These are phyloP conservation scores for Eptatretus burgeri DNA, from an alignment of 2,113 vertebrate genomes.

Conservation along the genomic window DNA sequence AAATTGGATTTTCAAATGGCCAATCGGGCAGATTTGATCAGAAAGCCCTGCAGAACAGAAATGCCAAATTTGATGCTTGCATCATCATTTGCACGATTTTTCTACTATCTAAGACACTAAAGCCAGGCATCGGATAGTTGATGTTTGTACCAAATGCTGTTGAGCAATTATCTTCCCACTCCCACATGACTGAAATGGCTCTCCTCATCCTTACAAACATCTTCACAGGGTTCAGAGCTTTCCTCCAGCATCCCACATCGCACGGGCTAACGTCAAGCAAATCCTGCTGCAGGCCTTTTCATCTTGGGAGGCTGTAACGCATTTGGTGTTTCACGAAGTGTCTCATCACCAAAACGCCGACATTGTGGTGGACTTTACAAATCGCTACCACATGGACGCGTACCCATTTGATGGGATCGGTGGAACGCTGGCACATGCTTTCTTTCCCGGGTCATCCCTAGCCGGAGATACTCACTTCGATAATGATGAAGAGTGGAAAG, in stretches of 20 bases:
- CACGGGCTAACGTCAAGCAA: neutral
- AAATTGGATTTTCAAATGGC: too few relatives aligned
- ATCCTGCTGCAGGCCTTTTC: constrained; percentile 1
- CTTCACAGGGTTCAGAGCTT: neutral
- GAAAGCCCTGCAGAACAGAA: too few relatives aligned
- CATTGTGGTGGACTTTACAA: constrained; percentile 29
- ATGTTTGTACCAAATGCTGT: too few relatives aligned
- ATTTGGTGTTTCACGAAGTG: constrained; percentile 13
- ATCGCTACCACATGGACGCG: constrained; percentile 30
- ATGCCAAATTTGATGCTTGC: too few relatives aligned
- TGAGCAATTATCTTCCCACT: too few relatives aligned
- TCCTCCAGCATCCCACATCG: neutral
- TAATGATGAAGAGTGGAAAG: constrained; percentile 35
- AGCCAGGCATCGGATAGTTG: too few relatives aligned
- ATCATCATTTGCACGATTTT: too few relatives aligned
- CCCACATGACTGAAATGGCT: too few relatives aligned
- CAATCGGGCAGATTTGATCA: too few relatives aligned
- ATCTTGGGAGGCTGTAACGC: constrained; percentile 10
- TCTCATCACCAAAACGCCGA: constrained; percentile 13
- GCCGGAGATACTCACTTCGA: constrained; percentile 56
- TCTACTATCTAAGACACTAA: too few relatives aligned
- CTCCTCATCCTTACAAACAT: neutral
- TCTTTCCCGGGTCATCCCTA: constrained; percentile 32
- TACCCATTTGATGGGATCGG: constrained; percentile 55
- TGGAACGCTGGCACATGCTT: constrained; percentile 53